Percentiles rank a stretch among this genome's conserved stretches.
These are phyloP conservation scores for Rhagoletis pomonella DNA, from an alignment of 1,140 invertebrate genomes.

Conservation along the genomic window DNA sequence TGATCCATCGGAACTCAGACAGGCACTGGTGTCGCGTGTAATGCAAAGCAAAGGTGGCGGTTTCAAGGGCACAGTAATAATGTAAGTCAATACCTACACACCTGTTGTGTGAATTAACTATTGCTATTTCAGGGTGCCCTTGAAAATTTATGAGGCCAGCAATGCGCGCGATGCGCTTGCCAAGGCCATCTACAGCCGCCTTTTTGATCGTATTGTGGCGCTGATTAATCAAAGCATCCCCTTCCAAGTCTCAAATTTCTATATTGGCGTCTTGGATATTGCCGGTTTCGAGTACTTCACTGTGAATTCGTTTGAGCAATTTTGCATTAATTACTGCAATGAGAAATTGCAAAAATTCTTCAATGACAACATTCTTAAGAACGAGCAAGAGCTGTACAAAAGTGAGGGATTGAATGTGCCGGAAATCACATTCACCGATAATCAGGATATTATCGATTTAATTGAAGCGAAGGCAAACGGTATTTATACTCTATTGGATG, in stretches of 20 bases:
- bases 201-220: constrained; percentile 97
- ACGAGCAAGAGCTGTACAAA: constrained; percentile 96
- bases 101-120: neutral
- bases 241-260: constrained; percentile 89
- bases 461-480: constrained; percentile 93
- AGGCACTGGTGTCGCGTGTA: constrained; percentile 90
- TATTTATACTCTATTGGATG: constrained; percentile 95
- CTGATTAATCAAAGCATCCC: constrained; percentile 96
- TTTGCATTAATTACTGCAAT: constrained; percentile 97
- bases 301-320: constrained; percentile 96
- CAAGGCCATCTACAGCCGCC: constrained; percentile 94
- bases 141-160: constrained; percentile 94
- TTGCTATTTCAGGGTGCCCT: constrained; percentile 85
- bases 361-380: constrained; percentile 94
- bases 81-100: constrained; percentile 77
- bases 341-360: constrained; percentile 98
- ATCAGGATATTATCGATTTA: constrained; percentile 97
- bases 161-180: constrained; percentile 96
- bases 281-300: constrained; percentile 99
- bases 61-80: constrained; percentile 96
- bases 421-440: constrained; percentile 95
- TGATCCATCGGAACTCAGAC: constrained; percentile 87
- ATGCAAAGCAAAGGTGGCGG: constrained; percentile 97
- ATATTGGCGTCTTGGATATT: constrained; percentile 98
- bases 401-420: constrained; percentile 94